A percentile compares a stretch with the other conserved stretches of the same genome.
Conservation (phyloP, 2,888 invertebrate species). For the Dione vanillae region DNA sequence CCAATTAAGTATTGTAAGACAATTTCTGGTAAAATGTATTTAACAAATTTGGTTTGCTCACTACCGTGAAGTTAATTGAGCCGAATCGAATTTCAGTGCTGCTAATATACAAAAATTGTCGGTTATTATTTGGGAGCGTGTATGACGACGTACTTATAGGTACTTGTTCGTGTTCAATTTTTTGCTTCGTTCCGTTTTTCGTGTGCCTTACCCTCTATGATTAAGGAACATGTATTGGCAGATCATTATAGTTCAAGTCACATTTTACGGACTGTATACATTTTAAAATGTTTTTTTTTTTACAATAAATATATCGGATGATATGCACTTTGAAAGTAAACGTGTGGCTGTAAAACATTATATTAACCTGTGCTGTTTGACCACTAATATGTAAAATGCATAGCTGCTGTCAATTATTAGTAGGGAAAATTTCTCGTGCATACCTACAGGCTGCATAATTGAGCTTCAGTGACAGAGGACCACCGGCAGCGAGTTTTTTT, state of each 20-base stretch:
- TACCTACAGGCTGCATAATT: slow-evolving; percentile 47
- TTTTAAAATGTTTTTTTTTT: not conserved
- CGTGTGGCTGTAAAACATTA: slow-evolving; percentile 12
- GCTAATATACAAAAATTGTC: slow-evolving; percentile 52
- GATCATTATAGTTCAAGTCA: slow-evolving; percentile 2
- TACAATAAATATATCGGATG: not conserved
- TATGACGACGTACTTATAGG: slow-evolving; percentile 59
- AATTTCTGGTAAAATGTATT: slow-evolving; percentile 58
- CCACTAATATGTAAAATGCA: slow-evolving; percentile 32
- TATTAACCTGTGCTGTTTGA: slow-evolving; percentile 31
- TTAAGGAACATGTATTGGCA: slow-evolving; percentile 1
- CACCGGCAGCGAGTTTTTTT: slow-evolving; percentile 77
- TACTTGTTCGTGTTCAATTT: slow-evolving; percentile 33
- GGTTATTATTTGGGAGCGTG: slow-evolving; percentile 59
- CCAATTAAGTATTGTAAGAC: slow-evolving; percentile 64
- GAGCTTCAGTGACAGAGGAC: slow-evolving; percentile 56
- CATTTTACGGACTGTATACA: not conserved
- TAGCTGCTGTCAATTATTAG: slow-evolving; percentile 42
- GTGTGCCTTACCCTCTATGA: slow-evolving; percentile 21
- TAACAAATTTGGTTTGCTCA: slow-evolving; percentile 65
- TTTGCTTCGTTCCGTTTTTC: not conserved
- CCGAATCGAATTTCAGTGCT: slow-evolving; percentile 50
- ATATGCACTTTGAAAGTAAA: not conserved
- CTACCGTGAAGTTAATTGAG: slow-evolving; percentile 68
- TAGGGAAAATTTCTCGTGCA: slow-evolving; percentile 42